Percentiles rank a stretch among this genome's conserved stretches.
These are phyloP conservation scores for Tipula unca DNA, from an alignment of 2,888 invertebrate genomes.

Conservation along the genomic window DNA sequence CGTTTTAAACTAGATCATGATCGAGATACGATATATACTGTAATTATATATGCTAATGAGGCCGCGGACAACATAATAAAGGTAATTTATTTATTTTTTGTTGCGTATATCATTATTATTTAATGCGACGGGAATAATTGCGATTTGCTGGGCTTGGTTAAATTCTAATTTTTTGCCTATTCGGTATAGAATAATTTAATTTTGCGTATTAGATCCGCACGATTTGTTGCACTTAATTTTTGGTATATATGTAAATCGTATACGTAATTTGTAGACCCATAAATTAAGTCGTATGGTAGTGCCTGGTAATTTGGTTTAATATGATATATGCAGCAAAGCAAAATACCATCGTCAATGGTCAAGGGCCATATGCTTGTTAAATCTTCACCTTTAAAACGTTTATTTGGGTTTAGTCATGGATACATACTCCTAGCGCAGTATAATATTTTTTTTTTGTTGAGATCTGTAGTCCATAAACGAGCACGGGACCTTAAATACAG, in stretches of 20 bases:
- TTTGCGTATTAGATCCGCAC: not conserved
- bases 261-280: not conserved
- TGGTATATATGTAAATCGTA: not conserved
- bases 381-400: too few species aligned
- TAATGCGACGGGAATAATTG: not conserved
- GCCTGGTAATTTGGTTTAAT: too few species aligned
- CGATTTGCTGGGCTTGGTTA: not conserved
- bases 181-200: not conserved
- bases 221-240: not conserved
- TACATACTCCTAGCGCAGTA: too few species aligned
- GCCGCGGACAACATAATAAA: not conserved
- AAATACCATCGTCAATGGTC: too few species aligned
- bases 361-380: too few species aligned
- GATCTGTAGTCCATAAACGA: too few species aligned
- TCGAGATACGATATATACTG: not conserved
- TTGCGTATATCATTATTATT: not conserved
- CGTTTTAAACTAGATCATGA: not conserved
- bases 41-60: constrained; percentile 3
- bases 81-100: not conserved
- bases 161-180: not conserved
- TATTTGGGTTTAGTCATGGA: too few species aligned
- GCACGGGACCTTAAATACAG: too few species aligned
- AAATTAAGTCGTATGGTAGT: not conserved
- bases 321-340: too few species aligned
- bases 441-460: too few species aligned